Conservation (phyloP, 2,113 vertebrate species). For the Antidorcas marsupialis region DNA sequence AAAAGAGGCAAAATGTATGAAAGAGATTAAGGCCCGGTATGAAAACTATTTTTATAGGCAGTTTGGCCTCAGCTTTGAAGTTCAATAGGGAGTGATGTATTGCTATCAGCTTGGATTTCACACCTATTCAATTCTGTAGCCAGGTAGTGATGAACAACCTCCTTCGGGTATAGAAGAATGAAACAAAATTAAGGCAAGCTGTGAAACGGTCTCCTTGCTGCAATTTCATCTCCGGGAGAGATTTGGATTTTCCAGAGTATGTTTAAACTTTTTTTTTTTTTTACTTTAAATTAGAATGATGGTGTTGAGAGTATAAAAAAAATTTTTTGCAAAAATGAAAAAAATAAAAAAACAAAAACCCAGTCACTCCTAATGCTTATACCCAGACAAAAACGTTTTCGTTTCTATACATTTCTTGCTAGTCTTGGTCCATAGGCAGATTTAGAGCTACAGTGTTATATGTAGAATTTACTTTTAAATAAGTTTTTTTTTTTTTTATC, state of each 20-base stretch:
- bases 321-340: neutral
- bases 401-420: neutral
- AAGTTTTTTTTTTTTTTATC: neutral
- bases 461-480: neutral
- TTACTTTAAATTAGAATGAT: neutral
- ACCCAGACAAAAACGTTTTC: neutral
- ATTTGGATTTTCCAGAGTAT: neutral
- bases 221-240: constrained; percentile 3
- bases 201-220: constrained; percentile 17
- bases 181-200: constrained; percentile 66
- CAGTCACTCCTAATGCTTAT: neutral
- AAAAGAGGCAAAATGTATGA: constrained; percentile 52
- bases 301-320: neutral
- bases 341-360: neutral
- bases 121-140: constrained; percentile 71
- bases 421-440: neutral
- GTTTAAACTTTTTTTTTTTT: neutral
- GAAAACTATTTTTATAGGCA: constrained; percentile 75
- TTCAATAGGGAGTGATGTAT: constrained; percentile 58
- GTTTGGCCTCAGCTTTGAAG: constrained; percentile 72
- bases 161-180: constrained; percentile 59
- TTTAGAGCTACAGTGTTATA: fast-evolving
- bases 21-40: constrained; percentile 71
- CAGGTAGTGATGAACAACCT: constrained; percentile 58
- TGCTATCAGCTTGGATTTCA: constrained; percentile 65